A percentile compares a stretch with the other conserved stretches of the same genome.
Conservation (phyloP, 2,888 invertebrate species). For the Eledona agricola region DNA sequence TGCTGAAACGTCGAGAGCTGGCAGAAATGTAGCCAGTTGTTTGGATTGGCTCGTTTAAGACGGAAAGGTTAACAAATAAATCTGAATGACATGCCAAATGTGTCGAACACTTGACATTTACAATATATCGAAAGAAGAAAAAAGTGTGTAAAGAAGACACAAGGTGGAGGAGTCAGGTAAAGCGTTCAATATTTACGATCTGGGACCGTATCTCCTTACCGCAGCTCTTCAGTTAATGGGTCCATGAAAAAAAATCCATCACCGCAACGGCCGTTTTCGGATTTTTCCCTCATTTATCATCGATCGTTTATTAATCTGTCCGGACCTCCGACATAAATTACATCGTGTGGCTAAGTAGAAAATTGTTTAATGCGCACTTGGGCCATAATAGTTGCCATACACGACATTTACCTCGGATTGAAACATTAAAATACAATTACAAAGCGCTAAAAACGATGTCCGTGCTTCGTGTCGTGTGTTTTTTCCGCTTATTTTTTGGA, state of each 20-base stretch:
- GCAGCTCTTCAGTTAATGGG: slow-evolving; percentile 23
- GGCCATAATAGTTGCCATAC: slow-evolving; percentile 17
- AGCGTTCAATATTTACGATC: slow-evolving; percentile 32
- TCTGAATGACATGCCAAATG: slow-evolving; percentile 22
- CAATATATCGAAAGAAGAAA: slow-evolving; percentile 27
- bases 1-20: too few relatives aligned
- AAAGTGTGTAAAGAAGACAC: slow-evolving; percentile 25
- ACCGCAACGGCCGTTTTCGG: slow-evolving; percentile 1
- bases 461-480: slow-evolving; percentile 3
- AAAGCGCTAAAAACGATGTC: slow-evolving; percentile 14
- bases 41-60: too few relatives aligned
- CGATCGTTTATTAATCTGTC: slow-evolving; percentile 23
- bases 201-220: slow-evolving; percentile 27
- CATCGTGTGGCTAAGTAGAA: slow-evolving; percentile 23
- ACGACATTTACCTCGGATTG: slow-evolving; percentile 21
- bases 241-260: slow-evolving; percentile 1
- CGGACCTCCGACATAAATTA: slow-evolving; percentile 24
- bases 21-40: too few relatives aligned
- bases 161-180: slow-evolving; percentile 19
- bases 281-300: slow-evolving; percentile 15
- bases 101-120: slow-evolving; percentile 32
- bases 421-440: slow-evolving; percentile 31
- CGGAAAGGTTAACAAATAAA: slow-evolving; percentile 26
- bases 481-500: too few relatives aligned
- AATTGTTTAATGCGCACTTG: slow-evolving; percentile 25